phyloP scores from a whole-genome alignment of 2,113 vertebrate genomes.

The Stomatorhinus ivindoensis region DNA sequence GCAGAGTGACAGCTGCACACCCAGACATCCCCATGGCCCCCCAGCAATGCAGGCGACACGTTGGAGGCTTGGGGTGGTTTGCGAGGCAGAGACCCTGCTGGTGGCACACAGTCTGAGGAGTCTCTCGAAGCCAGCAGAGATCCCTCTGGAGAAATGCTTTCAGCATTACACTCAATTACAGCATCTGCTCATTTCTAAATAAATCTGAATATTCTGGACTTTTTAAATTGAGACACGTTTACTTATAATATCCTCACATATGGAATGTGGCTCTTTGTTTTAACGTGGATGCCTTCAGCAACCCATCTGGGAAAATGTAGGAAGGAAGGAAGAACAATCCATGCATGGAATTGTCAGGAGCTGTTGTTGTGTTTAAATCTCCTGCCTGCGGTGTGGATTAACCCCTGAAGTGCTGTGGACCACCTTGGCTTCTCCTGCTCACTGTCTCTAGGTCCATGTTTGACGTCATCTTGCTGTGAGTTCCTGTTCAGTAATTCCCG shows the following conservation, averaged over 20 bases:
- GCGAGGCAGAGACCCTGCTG: not conserved
- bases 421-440: not conserved
- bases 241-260: not conserved
- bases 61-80: not conserved
- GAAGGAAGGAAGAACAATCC: conserved; percentile 12
- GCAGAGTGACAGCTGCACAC: too few species aligned
- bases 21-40: not conserved
- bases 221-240: not conserved
- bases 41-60: not conserved
- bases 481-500: conserved; percentile 54
- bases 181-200: not conserved
- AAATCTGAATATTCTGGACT: not conserved
- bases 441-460: conserved; percentile 31
- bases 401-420: conserved; percentile 31
- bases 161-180: not conserved
- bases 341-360: not conserved
- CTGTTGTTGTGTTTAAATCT: conserved; percentile 30
- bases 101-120: too few species aligned
- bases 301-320: conserved; percentile 38
- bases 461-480: conserved; percentile 33
- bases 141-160: not conserved
- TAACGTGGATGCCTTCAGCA: conserved; percentile 29
- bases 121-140: not conserved
- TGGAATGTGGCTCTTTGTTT: conserved; percentile 3
- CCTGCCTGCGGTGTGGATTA: conserved; percentile 42